Base-by-base conservation (phyloP, 2,888 invertebrate genomes). In the Meteorus cinctellus region DNA sequence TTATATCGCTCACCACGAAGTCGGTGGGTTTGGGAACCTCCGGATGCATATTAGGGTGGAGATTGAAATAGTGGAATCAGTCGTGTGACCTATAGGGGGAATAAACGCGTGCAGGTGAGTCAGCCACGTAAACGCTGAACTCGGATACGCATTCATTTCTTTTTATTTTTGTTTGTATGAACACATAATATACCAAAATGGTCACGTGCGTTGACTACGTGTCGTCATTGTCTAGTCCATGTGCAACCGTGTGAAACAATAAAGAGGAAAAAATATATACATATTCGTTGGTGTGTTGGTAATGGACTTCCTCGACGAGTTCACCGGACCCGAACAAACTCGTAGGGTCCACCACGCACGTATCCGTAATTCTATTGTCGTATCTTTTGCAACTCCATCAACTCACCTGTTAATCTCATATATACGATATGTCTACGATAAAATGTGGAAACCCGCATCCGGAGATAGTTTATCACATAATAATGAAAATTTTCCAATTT, bases 301-400 rank as follows among this genome's bases (percentile, higher is more conserved):
- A 81, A 84, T 84, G 83, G 79, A 85, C 84, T 86, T 86, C 86
- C 84, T 77, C 77, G 66, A 71, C 69, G 80, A 55, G 19, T 55
- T n/a, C 85, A 86, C 69, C 86, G 84, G 80, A 85, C 86, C 86
- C 83, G 83, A 85, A 86, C 86, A 72, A 71, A 70, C 60, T 72
- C 36, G 75, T 79, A 81, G 82, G 82, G 82, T 79, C 81, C 67
- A 76, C 79, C 24, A 55, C 19, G 16, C 48, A 48, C 48, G 55
- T 19, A 55, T 77, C 81, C 72, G 80, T 82, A 80, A 84, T 83
- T 84, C 77, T 76, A 80, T 77, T 79, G 63, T 72, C 73, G 77
- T 80, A 78, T 81, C 78, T 81, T 78, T 76, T 72, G 77, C 76
- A 79, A 77, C 68, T 10, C n/a, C n/a, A 48, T 31, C 24, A 14